Percentiles rank a stretch among this genome's conserved stretches.
These are phyloP conservation scores for Sebastes fasciatus DNA, from an alignment of 2,113 vertebrate genomes.

Conservation along the genomic window DNA sequence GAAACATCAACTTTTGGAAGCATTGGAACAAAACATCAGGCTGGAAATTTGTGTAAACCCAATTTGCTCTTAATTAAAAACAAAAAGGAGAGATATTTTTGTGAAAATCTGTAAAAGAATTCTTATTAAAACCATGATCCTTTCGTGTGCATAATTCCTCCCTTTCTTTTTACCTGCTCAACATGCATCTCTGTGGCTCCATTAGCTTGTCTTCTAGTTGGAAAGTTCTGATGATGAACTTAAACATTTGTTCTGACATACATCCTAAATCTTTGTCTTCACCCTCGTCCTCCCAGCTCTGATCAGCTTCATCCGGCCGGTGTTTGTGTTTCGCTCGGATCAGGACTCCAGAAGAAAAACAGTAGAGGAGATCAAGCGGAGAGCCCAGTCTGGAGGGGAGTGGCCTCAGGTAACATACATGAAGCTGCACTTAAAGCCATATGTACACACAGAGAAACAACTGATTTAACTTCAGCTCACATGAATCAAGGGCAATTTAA, in stretches of 20 bases:
- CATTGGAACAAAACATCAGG: too few relatives aligned
- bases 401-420: conserved; percentile 92
- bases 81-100: too few relatives aligned
- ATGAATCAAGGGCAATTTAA: not conserved
- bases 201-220: too few relatives aligned
- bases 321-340: conserved; percentile 93
- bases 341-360: conserved; percentile 94
- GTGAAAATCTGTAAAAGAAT: not conserved
- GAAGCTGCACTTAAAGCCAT: not conserved
- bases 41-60: too few relatives aligned
- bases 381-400: conserved; percentile 88
- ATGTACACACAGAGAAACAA: not conserved
- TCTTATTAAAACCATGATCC: not conserved
- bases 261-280: not conserved
- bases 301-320: conserved; percentile 93
- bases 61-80: too few relatives aligned
- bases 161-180: not conserved
- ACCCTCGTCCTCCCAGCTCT: conserved; percentile 83
- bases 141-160: not conserved
- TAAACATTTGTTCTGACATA: not conserved
- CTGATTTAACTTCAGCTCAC: not conserved
- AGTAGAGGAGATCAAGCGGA: conserved; percentile 91
- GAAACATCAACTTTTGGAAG: not conserved
- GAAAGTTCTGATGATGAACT: not conserved
- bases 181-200: not conserved